Percentiles rank a stretch among this genome's conserved stretches.
Evolutionary conservation across 2,113 vertebrate genomes (phyloP).

Genomic region (Alces alces): DNA sequence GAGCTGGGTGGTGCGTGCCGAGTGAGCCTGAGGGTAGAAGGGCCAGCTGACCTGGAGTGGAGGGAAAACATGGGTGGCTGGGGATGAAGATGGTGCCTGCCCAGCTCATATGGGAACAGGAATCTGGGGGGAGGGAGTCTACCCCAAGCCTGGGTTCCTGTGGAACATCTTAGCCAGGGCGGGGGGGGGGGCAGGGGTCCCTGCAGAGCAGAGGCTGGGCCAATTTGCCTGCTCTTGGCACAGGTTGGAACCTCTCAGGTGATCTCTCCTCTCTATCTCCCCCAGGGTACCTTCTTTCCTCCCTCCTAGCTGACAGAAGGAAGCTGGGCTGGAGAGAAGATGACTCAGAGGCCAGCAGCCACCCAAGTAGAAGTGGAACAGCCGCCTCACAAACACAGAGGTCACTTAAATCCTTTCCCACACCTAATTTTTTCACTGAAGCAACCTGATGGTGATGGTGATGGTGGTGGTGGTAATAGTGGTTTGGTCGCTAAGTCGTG

Average conservation of each 20-base stretch:
- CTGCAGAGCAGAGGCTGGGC: neutral
- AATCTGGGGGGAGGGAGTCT: neutral
- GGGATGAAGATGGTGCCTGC: neutral
- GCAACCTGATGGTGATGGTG: neutral
- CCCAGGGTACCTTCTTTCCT: rapidly evolving
- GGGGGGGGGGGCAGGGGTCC: too few species aligned
- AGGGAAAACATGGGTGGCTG: neutral
- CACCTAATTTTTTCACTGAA: neutral
- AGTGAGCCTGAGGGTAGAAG: neutral
- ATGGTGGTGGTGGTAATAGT: neutral
- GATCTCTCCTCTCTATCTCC: neutral
- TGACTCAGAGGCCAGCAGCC: neutral
- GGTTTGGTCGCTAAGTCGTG: neutral
- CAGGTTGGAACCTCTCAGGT: neutral
- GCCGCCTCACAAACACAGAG: neutral
- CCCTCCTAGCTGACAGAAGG: neutral
- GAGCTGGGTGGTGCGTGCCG: neutral
- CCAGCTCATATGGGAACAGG: neutral
- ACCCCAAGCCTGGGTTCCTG: neutral
- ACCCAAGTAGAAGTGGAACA: neutral
- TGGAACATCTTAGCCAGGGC: neutral
- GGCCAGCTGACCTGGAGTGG: neutral
- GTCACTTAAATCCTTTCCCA: neutral
- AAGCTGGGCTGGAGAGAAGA: neutral
- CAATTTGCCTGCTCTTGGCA: neutral